A percentile compares a stretch with the other conserved stretches of the same genome.
These are phyloP conservation scores for Palythoa heliodiscus DNA, from an alignment of 92 coral and sea anemone genomes.

Conservation along the genomic window DNA sequence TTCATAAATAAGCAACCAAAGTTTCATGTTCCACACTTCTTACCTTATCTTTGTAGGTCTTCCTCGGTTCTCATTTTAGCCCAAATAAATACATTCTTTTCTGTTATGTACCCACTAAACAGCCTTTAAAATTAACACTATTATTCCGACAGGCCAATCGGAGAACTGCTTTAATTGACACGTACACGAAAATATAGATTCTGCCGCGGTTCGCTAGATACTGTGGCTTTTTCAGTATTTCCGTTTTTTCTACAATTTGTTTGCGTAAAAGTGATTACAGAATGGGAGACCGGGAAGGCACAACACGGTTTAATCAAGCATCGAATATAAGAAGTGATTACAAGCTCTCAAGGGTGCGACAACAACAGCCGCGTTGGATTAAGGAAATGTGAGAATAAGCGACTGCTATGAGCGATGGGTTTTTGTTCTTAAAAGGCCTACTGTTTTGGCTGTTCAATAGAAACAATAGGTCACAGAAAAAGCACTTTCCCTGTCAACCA, in stretches of 20 bases:
- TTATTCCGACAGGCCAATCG: slow-evolving; percentile 67
- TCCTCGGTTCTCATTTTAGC: slow-evolving; percentile 41
- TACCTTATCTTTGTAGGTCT: slow-evolving; percentile 1
- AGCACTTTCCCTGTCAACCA: slow-evolving; percentile 55
- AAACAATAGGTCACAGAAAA: slow-evolving; percentile 61
- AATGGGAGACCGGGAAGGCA: slow-evolving; percentile 20
- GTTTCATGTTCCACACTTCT: background rate
- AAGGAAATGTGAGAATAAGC: slow-evolving; percentile 31
- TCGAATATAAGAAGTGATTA: background rate
- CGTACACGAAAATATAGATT: slow-evolving; percentile 54
- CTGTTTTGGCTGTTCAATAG: slow-evolving; percentile 47
- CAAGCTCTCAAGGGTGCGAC: background rate
- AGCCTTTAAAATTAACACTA: slow-evolving; percentile 48
- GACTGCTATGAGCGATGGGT: slow-evolving; percentile 23
- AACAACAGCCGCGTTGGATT: slow-evolving; percentile 29
- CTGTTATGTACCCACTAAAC: slow-evolving; percentile 56
- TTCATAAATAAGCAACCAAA: background rate
- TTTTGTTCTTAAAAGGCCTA: slow-evolving; percentile 41
- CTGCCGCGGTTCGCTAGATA: slow-evolving; percentile 68
- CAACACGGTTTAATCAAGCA: background rate
- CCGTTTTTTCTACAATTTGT: slow-evolving; percentile 66
- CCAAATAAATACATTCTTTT: slow-evolving; percentile 22
- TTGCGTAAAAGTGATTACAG: slow-evolving; percentile 65
- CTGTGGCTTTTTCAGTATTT: slow-evolving; percentile 61
- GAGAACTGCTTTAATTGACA: slow-evolving; percentile 59